phyloP scores from a whole-genome alignment of 2,113 vertebrate species.

The Epinephelus cyanopodus region DNA sequence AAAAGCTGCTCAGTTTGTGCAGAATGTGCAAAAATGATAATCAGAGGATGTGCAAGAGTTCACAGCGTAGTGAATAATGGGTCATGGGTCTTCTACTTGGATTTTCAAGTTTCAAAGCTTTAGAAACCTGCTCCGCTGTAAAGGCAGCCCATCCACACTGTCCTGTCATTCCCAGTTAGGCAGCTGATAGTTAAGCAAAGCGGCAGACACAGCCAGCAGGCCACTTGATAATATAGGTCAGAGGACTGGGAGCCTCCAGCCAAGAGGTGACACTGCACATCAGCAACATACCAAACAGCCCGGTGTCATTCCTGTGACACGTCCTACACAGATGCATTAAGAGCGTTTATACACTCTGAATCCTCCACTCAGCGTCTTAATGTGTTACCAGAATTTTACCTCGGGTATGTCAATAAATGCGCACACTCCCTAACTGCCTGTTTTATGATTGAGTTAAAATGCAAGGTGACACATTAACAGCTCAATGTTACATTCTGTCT shows the following conservation, averaged over 20 bases:
- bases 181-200: constrained; percentile 68
- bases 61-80: too few species aligned
- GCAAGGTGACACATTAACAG: constrained; percentile 70
- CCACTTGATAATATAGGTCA: constrained; percentile 80
- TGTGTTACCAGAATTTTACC: constrained; percentile 31
- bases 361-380: constrained; percentile 41
- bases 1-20: too few species aligned
- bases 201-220: constrained; percentile 71
- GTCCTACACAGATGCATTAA: constrained; percentile 48
- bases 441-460: constrained; percentile 65
- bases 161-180: constrained; percentile 73
- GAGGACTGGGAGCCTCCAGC: constrained; percentile 68
- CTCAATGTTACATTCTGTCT: constrained; percentile 61
- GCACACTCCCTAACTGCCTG: constrained; percentile 26
- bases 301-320: constrained; percentile 62
- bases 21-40: too few species aligned
- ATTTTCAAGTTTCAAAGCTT: constrained; percentile 50
- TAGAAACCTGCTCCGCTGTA: constrained; percentile 59
- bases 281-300: constrained; percentile 57
- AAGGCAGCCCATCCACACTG: constrained; percentile 63
- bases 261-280: constrained; percentile 76
- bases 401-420: constrained; percentile 41
- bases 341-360: constrained; percentile 38
- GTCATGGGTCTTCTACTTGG: constrained; percentile 23
- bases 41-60: too few species aligned